Conservation (phyloP, 1,140 invertebrate genomes). For the Leptopilina boulardi region DNA sequence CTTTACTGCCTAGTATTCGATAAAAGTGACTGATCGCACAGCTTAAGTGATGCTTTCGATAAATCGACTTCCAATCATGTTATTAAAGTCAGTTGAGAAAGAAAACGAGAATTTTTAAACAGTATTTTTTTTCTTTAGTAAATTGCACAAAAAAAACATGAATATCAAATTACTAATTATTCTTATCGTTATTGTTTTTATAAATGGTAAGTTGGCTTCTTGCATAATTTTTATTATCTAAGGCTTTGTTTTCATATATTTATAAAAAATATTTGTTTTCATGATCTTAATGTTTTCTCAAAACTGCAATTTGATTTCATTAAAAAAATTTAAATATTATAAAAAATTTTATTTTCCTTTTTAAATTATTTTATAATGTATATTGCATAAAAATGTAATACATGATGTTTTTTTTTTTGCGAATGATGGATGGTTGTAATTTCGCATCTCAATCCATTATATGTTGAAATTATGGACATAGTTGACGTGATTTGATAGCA, state of each 20-base stretch:
- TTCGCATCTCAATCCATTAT: background rate
- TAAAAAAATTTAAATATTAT: too few species aligned
- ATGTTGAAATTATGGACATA: background rate
- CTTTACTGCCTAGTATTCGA: background rate
- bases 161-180: background rate
- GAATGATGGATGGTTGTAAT: constrained; percentile 8
- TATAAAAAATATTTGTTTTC: too few species aligned
- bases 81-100: background rate
- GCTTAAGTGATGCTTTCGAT: background rate
- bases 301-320: too few species aligned
- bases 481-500: background rate
- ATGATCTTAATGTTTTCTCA: too few species aligned
- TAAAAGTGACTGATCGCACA: background rate
- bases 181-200: background rate
- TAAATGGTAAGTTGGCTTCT: background rate
- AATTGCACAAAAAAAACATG: background rate
- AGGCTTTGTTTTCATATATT: too few species aligned
- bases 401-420: background rate
- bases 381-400: background rate
- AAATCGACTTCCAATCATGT: background rate
- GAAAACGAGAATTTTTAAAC: background rate
- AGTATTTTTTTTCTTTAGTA: background rate
- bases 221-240: background rate
- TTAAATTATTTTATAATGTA: background rate
- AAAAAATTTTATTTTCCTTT: background rate